A percentile compares a stretch with the other conserved stretches of the same genome.
These are phyloP conservation scores for Metridium senile DNA, from an alignment of 92 coral and sea anemone genomes.

Conservation along the genomic window DNA sequence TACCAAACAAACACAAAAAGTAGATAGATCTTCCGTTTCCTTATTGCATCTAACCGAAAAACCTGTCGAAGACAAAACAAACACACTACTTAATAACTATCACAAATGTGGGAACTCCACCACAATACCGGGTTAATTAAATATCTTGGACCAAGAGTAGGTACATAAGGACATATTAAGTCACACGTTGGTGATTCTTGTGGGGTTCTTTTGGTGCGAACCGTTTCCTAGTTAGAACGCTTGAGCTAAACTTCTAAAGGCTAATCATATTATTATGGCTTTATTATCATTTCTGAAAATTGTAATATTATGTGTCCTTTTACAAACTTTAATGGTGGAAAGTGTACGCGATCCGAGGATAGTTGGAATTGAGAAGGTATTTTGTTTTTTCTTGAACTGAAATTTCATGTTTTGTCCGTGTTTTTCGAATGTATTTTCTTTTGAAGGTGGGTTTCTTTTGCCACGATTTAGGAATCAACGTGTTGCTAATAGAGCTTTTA, in stretches of 20 bases:
- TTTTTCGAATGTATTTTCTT: too few species aligned
- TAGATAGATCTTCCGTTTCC: constrained; percentile 6
- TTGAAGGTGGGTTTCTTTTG: too few species aligned
- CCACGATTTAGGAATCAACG: too few species aligned
- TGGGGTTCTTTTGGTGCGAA: neutral
- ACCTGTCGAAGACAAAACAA: neutral
- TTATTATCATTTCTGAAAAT: neutral
- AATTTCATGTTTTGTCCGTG: too few species aligned
- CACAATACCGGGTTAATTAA: neutral
- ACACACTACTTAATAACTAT: neutral
- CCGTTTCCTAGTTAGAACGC: too few species aligned
- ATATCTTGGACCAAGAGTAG: neutral
- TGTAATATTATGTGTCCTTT: neutral
- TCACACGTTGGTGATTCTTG: neutral
- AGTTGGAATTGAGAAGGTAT: constrained; percentile 5
- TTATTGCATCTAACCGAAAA: neutral
- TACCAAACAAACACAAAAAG: constrained; percentile 8
- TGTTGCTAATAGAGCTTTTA: too few species aligned
- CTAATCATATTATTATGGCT: neutral
- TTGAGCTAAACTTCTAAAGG: too few species aligned
- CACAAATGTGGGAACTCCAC: neutral
- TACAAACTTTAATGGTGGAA: neutral
- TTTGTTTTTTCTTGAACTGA: neutral
- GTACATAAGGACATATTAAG: neutral
- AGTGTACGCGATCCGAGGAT: neutral